phyloP scores from a whole-genome alignment of 1,140 invertebrate species.

The Hetaerina americana region DNA sequence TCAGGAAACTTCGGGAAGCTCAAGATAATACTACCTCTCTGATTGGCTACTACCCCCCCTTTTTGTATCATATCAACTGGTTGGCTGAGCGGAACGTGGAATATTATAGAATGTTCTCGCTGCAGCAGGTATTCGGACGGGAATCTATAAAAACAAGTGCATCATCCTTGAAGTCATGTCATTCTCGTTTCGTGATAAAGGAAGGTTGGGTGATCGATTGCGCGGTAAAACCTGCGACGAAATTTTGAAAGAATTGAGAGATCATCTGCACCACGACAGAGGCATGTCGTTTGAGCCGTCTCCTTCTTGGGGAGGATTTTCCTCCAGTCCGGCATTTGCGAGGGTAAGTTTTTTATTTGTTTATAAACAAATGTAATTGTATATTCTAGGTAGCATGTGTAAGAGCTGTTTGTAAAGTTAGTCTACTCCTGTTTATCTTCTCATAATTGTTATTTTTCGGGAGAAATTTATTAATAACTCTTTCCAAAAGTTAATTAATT shows the following conservation, averaged over 20 bases:
- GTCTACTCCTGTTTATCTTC: too few relatives aligned
- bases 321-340: slow-evolving; percentile 22
- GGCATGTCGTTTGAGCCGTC: slow-evolving; percentile 28
- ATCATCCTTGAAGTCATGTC: slow-evolving; percentile 24
- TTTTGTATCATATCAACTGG: background rate
- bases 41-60: background rate
- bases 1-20: too few relatives aligned
- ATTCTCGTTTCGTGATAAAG: slow-evolving; percentile 31
- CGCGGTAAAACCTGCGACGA: slow-evolving; percentile 30
- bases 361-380: too few relatives aligned
- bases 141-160: background rate
- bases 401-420: too few relatives aligned
- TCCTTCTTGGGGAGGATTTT: slow-evolving; percentile 11
- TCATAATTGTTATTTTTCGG: too few relatives aligned
- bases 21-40: too few relatives aligned
- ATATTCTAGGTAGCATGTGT: too few relatives aligned
- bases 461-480: too few relatives aligned
- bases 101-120: background rate
- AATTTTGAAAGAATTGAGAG: slow-evolving; percentile 29
- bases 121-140: background rate
- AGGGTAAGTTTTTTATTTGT: slow-evolving; percentile 28
- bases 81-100: background rate
- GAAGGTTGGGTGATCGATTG: slow-evolving; percentile 28
- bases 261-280: slow-evolving; percentile 28
- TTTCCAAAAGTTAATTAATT: too few relatives aligned